Evolutionary conservation across 1,140 invertebrate genomes (phyloP), one percentile per base, ranked within the genome.

Genomic region (Drosophila jambulina): DNA sequence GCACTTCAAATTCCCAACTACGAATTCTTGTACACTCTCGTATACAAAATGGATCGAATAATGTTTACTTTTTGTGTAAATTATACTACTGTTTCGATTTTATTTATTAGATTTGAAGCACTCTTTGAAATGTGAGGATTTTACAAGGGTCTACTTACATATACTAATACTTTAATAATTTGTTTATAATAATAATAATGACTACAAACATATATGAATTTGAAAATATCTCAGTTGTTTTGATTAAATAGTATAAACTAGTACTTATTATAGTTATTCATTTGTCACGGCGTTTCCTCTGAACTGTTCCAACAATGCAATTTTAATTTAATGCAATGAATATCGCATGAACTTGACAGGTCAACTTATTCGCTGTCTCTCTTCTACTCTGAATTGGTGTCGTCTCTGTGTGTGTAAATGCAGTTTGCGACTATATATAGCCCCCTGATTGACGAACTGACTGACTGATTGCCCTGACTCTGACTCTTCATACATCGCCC

Each of bases 401-500:
- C 15, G 32, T 23, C 27, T 23, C 43, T 36, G 38, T 61, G 43
- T 65, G 42, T 43, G 43, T 49, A 27, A 42, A 36, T 78, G 38
- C 43, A 54, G 64, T 45, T 54, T 15, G 25, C 32, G 53, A 36
- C 29, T 45, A 68, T 46, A 61, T 78, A 58, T 76, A 59, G 72
- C 34, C 34, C n/a, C 15, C 43, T 72, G 54, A 75, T 61, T 72
- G 38, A 75, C 46, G 69, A 57, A 51, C 69, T 29, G 74, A 75
- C 74, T 75, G 74, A 76, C 72, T 76, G 74, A 76, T 76, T 76
- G 72, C 72, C 74, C 72, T 72, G 69, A 72, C 69, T 72, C 67
- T 72, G 69, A 72, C 68, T 72, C 54, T 72, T 23, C 32, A 54
- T 36, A 36, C 32, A 36, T 23, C 34, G 51, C 53, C 43, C 27